Evolutionary conservation across 2,888 invertebrate genomes (phyloP).

Genomic region (Resseliella maxima): DNA sequence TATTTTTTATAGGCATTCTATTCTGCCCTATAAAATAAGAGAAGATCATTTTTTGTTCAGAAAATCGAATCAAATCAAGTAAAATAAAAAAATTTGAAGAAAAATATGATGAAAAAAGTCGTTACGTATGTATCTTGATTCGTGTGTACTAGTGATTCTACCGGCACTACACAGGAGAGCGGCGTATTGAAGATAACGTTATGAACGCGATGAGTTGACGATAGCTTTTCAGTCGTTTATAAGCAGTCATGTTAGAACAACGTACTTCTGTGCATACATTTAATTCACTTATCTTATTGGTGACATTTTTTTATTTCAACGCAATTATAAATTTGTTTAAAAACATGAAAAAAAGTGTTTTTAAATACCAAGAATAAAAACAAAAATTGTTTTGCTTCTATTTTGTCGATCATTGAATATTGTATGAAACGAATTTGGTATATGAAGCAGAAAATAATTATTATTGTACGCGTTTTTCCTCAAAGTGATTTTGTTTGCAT

Average conservation of each 20-base stretch:
- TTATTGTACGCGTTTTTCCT: not conserved
- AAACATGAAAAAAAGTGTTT: not conserved
- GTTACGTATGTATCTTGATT: not conserved
- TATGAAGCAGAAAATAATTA: not conserved
- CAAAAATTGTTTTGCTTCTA: not conserved
- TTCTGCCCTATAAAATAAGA: too few species aligned
- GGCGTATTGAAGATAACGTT: slow-evolving; percentile 11
- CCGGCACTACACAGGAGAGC: slow-evolving; percentile 23
- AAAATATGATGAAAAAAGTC: too few species aligned
- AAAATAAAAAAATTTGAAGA: too few species aligned
- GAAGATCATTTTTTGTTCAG: too few species aligned
- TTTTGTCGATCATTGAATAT: not conserved
- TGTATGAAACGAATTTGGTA: not conserved
- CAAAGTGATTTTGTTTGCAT: not conserved
- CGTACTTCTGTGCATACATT: not conserved
- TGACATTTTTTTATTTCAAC: not conserved
- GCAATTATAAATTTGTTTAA: not conserved
- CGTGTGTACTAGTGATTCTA: slow-evolving; percentile 1
- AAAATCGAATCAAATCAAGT: too few species aligned
- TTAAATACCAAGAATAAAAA: not conserved
- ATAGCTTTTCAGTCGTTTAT: not conserved
- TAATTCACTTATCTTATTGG: slow-evolving; percentile 16
- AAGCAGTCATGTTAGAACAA: not conserved
- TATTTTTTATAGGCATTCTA: too few species aligned
- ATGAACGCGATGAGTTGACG: slow-evolving; percentile 19